Conservation (phyloP, 1,140 invertebrate species). For the Leucophenga varia region DNA sequence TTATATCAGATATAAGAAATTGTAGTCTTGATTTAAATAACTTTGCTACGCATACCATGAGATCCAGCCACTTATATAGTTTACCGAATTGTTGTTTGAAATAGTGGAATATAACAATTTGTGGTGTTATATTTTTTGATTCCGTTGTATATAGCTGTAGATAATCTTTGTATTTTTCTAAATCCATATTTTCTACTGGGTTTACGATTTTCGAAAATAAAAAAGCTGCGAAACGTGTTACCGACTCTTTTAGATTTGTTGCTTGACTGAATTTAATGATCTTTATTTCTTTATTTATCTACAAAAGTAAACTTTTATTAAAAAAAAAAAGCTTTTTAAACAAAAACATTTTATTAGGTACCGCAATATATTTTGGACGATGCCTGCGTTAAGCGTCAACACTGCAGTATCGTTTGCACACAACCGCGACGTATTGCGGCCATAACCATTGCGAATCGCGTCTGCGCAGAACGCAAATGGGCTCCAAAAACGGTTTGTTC, state of each 20-base stretch:
- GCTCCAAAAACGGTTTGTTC: conserved; percentile 79
- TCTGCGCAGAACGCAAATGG: conserved; percentile 80
- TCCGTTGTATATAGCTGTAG: no score
- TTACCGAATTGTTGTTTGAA: no score
- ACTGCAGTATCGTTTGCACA: conserved; percentile 80
- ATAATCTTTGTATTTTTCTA: background rate
- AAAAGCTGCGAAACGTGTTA: conserved; percentile 1
- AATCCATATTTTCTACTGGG: background rate
- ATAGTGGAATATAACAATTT: no score
- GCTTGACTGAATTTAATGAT: background rate
- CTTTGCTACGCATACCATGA: no score
- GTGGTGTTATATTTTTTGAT: no score
- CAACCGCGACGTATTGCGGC: conserved; percentile 90
- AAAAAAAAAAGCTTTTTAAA: background rate
- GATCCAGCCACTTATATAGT: no score
- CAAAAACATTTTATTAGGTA: conserved; percentile 56
- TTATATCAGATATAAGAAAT: no score
- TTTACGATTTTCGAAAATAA: background rate
- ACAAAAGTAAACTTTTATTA: background rate
- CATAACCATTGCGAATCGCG: conserved; percentile 81
- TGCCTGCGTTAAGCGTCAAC: conserved; percentile 60
- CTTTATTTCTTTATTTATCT: background rate
- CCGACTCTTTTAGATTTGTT: background rate
- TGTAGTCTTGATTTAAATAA: no score
- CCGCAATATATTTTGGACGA: conserved; percentile 91